Evolutionary conservation across 1,140 invertebrate species (phyloP).

Genomic region (Atta texana): DNA sequence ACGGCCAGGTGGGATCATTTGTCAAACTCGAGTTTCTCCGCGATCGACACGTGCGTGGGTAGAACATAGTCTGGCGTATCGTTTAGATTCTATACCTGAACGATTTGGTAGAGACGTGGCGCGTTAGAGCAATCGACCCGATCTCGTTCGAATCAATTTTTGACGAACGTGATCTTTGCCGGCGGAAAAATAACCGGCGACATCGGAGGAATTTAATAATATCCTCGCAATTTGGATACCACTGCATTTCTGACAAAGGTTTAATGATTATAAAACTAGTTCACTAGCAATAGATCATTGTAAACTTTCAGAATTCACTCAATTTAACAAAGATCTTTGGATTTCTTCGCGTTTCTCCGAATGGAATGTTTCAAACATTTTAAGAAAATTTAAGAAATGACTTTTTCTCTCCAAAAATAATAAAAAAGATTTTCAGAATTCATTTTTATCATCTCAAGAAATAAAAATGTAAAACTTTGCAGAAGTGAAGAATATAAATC

Average conservation of each 20-base stretch:
- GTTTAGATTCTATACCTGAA: slow-evolving; percentile 17
- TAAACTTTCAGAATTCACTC: not conserved
- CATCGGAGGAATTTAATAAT: slow-evolving; percentile 38
- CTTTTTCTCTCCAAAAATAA: not conserved
- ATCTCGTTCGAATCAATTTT: not conserved
- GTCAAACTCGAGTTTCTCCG: slow-evolving; percentile 46
- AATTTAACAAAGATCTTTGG: not conserved
- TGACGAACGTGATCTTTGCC: not conserved
- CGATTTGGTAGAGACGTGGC: slow-evolving; percentile 5
- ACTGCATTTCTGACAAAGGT: not conserved
- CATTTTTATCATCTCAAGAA: too few species aligned
- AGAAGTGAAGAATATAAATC: too few species aligned
- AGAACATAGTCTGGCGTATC: not conserved
- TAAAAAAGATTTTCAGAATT: not conserved
- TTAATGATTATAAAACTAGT: not conserved
- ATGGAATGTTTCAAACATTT: not conserved
- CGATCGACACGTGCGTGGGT: slow-evolving; percentile 27
- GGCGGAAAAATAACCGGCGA: not conserved
- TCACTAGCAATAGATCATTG: not conserved
- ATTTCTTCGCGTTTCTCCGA: not conserved
- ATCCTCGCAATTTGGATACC: not conserved
- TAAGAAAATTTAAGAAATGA: not conserved
- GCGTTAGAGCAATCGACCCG: not conserved
- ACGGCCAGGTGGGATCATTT: slow-evolving; percentile 55
- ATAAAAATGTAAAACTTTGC: too few species aligned